Evolutionary conservation across 1,140 invertebrate species (phyloP), one percentile per base, ranked within the genome.

Genomic region (Papilio dardanus): DNA sequence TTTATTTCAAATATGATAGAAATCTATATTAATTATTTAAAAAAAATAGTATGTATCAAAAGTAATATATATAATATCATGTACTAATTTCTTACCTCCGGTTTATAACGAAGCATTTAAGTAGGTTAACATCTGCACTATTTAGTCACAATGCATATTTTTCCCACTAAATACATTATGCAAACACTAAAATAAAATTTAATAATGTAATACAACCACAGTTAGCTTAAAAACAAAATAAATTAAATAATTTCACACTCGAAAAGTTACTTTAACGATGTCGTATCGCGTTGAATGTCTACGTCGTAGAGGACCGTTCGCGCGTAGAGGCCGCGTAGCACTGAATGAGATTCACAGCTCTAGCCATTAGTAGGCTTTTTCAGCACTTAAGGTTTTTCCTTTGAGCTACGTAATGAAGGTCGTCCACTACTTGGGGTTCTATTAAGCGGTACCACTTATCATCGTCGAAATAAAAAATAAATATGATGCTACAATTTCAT

Each of bases 111-210:
- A 85, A 81, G 83, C 84, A 86, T 84, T 80, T 82, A 86, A 87
- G 80, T 88, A 86, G 85, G 85, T 86, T 88, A 87, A 80, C 81
- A 80, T 83, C 74, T 84, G 80, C 83, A 87, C 81, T 82, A 84
- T 82, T 84, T 81, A 85, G 77, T 82, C 85, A 85, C 82, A 50
- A 28, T 80, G 50, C 35, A 69, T 76, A 79, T 40, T 66, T 73
- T 85, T 82, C 74, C 81, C 81, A 85, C 81, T 80, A 16, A 79
- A 79, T 67, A 80, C 67, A 76, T 77, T 82, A 78, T 69, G 24
- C 76, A 71, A 37, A 79, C 50, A 76, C 71, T 74, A 30, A 76
- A 58, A 74, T 73, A 66, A 68, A 54, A 58, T 30, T 50, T 30
- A 30, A 54, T 65, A 46, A 65, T 54, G 40, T 54, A 40, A 73